Base-by-base conservation (phyloP, 2,113 vertebrate species). In the Hippocampus mohnikei region DNA sequence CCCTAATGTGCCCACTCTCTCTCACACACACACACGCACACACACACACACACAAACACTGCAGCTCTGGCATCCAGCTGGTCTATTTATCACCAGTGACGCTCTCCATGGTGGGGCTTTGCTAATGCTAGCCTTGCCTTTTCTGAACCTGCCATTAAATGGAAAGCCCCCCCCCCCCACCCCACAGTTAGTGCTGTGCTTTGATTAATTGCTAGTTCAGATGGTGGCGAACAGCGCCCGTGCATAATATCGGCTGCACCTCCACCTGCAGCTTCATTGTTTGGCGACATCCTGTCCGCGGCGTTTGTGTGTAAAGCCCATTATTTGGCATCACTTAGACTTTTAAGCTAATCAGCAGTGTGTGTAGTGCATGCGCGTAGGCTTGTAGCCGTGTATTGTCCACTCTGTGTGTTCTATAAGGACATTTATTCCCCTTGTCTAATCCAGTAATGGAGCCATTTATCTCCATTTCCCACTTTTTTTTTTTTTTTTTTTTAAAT, bases 151-250 rank as follows among this genome's bases (percentile, higher is more conserved):
- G 71, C 80, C 68, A 82, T 85, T 85, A 82, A 75, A 74, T 76
- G 75, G 74, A 84, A 83, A 82, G 80, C 79, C 77, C 82, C 80
- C 74, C 67, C 72, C 33, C 33, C 33, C 33, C 27, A 1, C 27
- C 1, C 27, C 5, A 0, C 33, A 37, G 68, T 88, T 81, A 81
- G 74, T 67, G 81, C 72, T 37, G 42, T 37, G 56, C 48, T 81
- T 78, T 89, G 86, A 89, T 91, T 86, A 85, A 90, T 87, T 82
- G 80, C 71, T 84, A 79, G 85, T 85, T 86, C 77, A 71, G 84
- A 72, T 66, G 72, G 58, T 11, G 76, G 80, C 13, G 69, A 82
- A 70, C 70, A 70, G 59, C 56, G 11, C 60, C 53, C 64, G 60
- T 64, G 69, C 74, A 78, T 81, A 80, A 74, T 82, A 82, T 80